A percentile compares a stretch with the other conserved stretches of the same genome.
phyloP scores from a whole-genome alignment of 2,888 invertebrate species.

The Malthinus flaveolus region DNA sequence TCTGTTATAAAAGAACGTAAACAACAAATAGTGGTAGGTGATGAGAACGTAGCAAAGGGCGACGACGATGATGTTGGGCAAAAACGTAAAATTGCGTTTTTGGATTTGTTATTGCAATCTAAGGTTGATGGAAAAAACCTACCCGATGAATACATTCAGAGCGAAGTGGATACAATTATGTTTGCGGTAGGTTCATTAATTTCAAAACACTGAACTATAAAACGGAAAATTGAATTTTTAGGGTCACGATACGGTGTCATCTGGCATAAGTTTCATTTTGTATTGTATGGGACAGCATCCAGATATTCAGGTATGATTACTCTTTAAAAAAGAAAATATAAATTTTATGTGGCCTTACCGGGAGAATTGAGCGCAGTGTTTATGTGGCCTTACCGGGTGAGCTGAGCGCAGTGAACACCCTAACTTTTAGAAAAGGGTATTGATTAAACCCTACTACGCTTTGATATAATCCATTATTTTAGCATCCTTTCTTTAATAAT shows the following conservation, averaged over 20 bases:
- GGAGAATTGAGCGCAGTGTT: no score
- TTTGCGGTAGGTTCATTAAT: conserved; percentile 60
- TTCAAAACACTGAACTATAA: neutral
- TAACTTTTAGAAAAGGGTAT: no score
- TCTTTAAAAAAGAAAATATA: no score
- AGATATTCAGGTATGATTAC: neutral
- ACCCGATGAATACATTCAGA: conserved; percentile 62
- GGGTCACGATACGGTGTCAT: conserved; percentile 1
- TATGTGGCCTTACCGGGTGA: no score
- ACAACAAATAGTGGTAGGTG: conserved; percentile 41
- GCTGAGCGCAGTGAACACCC: no score
- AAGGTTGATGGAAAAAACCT: conserved; percentile 63
- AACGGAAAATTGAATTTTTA: neutral
- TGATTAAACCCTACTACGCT: no score
- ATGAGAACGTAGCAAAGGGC: conserved; percentile 23
- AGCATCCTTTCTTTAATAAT: no score
- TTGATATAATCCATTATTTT: no score
- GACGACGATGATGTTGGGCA: conserved; percentile 53
- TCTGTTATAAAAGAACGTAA: conserved; percentile 59
- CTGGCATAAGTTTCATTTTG: conserved; percentile 1
- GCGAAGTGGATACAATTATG: conserved; percentile 75
- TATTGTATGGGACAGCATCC: neutral
- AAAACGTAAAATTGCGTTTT: conserved; percentile 61
- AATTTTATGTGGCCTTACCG: no score
- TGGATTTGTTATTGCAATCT: conserved; percentile 63